Percentiles rank a stretch among this genome's conserved stretches.
phyloP scores from a whole-genome alignment of 2,113 vertebrate species.

The Nerophis lumbriciformis region DNA sequence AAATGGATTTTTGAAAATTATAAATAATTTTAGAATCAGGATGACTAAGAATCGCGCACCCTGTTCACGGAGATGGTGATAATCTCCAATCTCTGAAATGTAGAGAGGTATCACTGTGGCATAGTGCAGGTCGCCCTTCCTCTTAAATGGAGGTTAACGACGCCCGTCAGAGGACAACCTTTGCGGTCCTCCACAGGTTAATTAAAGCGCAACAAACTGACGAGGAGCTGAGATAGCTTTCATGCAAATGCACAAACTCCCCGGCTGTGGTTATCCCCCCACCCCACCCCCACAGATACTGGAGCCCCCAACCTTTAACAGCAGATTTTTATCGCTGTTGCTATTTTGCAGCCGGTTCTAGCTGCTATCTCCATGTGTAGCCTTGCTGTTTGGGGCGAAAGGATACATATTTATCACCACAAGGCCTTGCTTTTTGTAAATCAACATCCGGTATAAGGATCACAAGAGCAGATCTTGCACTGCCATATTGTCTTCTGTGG shows the following conservation, averaged over 20 bases:
- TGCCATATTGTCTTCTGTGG: too few relatives aligned
- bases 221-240: constrained; percentile 38
- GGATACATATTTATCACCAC: constrained; percentile 55
- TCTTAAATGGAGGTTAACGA: constrained; percentile 61
- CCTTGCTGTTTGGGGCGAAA: constrained; percentile 10
- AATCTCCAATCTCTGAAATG: background rate
- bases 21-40: too few relatives aligned
- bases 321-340: constrained; percentile 16
- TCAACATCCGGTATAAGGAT: constrained; percentile 15
- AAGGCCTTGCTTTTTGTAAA: constrained; percentile 17
- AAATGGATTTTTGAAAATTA: too few relatives aligned
- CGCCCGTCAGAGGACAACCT: constrained; percentile 38
- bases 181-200: constrained; percentile 53
- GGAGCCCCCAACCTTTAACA: constrained; percentile 8
- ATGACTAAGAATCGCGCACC: too few relatives aligned
- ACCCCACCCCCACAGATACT: background rate
- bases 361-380: background rate
- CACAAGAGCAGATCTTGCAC: too few relatives aligned
- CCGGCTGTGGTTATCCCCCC: background rate
- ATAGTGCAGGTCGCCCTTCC: constrained; percentile 13
- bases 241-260: constrained; percentile 36
- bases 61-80: background rate
- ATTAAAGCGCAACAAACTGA: constrained; percentile 50
- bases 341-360: background rate
- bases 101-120: constrained; percentile 10